These are phyloP conservation scores for Brachycybe producta DNA, from an alignment of 2,888 invertebrate genomes.

Conservation along the genomic window DNA sequence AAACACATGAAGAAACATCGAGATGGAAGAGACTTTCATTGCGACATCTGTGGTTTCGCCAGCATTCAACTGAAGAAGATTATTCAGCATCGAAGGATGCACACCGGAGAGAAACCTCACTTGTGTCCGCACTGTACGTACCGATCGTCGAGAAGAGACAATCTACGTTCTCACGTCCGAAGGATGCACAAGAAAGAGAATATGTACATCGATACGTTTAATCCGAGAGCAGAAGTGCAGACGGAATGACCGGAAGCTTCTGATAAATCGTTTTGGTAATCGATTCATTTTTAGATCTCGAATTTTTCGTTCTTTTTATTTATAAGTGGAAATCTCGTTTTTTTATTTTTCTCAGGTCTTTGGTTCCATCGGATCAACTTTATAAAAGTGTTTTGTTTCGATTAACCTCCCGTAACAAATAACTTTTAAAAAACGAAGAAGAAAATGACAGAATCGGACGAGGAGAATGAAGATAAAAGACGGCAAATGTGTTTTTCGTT, in stretches of 20 bases:
- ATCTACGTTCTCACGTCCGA: slow-evolving; percentile 43
- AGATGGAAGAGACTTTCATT: slow-evolving; percentile 40
- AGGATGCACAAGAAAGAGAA: slow-evolving; percentile 44
- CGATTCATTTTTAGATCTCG: no score
- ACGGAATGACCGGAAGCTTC: background rate
- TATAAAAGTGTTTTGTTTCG: no score
- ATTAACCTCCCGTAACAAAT: no score
- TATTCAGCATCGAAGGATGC: slow-evolving; percentile 44
- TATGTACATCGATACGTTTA: slow-evolving; percentile 44
- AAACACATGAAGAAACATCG: slow-evolving; percentile 42
- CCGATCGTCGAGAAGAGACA: slow-evolving; percentile 43
- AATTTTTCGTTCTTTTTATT: no score
- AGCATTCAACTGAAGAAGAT: slow-evolving; percentile 45
- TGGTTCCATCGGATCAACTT: no score
- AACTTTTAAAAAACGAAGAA: no score
- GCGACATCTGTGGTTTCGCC: slow-evolving; percentile 43
- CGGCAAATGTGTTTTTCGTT: no score
- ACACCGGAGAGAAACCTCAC: slow-evolving; percentile 44
- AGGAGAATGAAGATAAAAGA: no score
- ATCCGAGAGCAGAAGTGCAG: slow-evolving; percentile 29
- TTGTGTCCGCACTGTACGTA: slow-evolving; percentile 45
- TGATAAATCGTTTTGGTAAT: background rate
- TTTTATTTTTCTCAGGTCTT: no score
- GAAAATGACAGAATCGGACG: no score
- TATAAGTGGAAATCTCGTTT: no score